Conservation (phyloP, 2,888 invertebrate genomes). For the Urechis unicinctus region DNA sequence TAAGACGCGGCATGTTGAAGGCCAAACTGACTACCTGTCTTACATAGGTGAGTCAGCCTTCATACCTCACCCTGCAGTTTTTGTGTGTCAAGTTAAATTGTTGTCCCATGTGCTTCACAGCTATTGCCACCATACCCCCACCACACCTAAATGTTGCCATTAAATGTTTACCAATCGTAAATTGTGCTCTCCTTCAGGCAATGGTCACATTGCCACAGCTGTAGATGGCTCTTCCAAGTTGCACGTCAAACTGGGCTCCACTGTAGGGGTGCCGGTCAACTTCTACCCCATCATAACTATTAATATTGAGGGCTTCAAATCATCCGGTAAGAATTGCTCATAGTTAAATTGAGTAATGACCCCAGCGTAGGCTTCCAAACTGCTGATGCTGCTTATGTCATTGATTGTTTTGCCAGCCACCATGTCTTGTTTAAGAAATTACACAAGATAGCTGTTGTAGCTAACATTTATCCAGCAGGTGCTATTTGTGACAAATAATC, state of each 20-base stretch:
- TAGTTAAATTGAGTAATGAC: no score
- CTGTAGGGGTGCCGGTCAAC: constrained; percentile 34
- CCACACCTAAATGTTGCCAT: not conserved
- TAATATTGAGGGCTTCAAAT: constrained; percentile 13
- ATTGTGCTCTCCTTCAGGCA: constrained; percentile 25
- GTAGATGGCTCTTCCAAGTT: constrained; percentile 31
- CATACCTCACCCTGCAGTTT: no score
- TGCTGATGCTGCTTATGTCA: no score
- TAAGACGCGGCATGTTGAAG: constrained; percentile 20
- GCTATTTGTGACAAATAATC: no score
- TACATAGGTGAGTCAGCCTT: constrained; percentile 31
- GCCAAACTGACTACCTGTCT: constrained; percentile 25
- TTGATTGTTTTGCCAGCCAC: no score
- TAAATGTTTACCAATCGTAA: not conserved
- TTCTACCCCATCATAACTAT: constrained; percentile 37
- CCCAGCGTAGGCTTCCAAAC: no score
- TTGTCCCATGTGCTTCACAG: no score
- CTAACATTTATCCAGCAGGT: no score
- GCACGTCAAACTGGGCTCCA: constrained; percentile 33
- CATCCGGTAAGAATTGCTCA: not conserved
- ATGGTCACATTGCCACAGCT: constrained; percentile 39
- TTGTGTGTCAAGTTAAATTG: no score
- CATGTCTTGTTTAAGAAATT: no score
- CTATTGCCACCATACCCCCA: no score
- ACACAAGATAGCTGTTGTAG: no score